Evolutionary conservation across 2,113 vertebrate species (phyloP).

Genomic region (Macaca fascicularis): DNA sequence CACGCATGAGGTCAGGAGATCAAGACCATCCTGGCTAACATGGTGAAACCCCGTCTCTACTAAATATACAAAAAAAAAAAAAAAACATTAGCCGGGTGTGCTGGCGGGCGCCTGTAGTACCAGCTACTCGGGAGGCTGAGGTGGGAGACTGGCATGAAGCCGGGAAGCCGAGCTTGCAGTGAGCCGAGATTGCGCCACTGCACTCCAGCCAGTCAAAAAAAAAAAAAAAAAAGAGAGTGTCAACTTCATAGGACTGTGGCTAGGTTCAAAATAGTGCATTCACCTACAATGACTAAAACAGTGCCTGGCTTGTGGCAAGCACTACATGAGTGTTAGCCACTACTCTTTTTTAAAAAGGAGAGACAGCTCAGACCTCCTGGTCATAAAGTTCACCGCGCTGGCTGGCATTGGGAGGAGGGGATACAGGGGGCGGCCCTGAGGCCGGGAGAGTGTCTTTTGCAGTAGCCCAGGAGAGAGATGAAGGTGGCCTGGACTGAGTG

Average conservation of each 20-base stretch:
- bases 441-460: not conserved
- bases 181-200: too few relatives aligned
- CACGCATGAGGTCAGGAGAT: too few relatives aligned
- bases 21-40: too few relatives aligned
- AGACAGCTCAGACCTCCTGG: not conserved
- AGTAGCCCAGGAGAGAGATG: not conserved
- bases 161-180: too few relatives aligned
- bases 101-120: too few relatives aligned
- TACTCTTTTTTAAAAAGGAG: not conserved
- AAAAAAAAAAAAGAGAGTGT: not conserved
- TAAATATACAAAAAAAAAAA: too few relatives aligned
- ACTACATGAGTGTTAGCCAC: rapidly evolving
- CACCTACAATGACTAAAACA: not conserved
- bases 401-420: not conserved
- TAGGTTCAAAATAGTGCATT: not conserved
- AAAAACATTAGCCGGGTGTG: too few relatives aligned
- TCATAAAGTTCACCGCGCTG: not conserved
- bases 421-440: not conserved
- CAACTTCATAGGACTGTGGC: not conserved
- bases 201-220: too few relatives aligned
- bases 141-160: too few relatives aligned
- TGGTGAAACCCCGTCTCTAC: too few relatives aligned
- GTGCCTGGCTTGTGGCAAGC: not conserved
- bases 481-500: not conserved
- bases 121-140: too few relatives aligned